Evolutionary conservation across 2,888 invertebrate genomes (phyloP).

Genomic region (Notodonta ziczac): DNA sequence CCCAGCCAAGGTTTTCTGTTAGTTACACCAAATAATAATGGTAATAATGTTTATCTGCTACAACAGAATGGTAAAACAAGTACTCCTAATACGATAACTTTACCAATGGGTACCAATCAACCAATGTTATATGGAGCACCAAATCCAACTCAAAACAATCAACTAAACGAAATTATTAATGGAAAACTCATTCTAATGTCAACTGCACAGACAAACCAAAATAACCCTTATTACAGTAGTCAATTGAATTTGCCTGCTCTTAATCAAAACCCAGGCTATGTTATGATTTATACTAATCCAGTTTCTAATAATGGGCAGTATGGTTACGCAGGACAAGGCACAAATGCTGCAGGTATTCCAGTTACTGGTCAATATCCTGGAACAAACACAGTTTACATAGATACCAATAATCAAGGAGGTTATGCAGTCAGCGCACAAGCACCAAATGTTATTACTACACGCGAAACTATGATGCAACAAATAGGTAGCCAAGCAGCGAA

Average conservation of each 20-base stretch:
- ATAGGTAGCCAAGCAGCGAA: too few species aligned
- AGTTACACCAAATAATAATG: not conserved
- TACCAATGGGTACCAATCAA: not conserved
- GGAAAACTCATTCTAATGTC: slow-evolving; percentile 12
- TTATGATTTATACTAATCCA: slow-evolving; percentile 29
- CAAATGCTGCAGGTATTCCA: too few species aligned
- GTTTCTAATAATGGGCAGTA: not conserved
- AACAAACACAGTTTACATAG: too few species aligned
- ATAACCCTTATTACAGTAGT: too few species aligned
- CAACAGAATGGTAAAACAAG: not conserved
- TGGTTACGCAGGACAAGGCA: too few species aligned
- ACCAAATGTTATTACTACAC: too few species aligned
- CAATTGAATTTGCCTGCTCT: slow-evolving; percentile 10
- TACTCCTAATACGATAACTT: not conserved
- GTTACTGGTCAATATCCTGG: too few species aligned
- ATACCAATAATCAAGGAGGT: too few species aligned
- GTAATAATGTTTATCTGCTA: not conserved
- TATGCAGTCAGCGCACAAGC: too few species aligned
- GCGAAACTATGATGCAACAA: too few species aligned
- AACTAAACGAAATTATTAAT: slow-evolving; percentile 20
- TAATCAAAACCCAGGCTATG: slow-evolving; percentile 21
- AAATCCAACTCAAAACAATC: slow-evolving; percentile 6
- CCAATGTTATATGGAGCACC: not conserved
- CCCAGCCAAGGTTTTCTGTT: not conserved
- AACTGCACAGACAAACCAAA: not conserved